Base-by-base conservation (phyloP, 2,797 vertebrate species). In the Ceyx erithaca region DNA sequence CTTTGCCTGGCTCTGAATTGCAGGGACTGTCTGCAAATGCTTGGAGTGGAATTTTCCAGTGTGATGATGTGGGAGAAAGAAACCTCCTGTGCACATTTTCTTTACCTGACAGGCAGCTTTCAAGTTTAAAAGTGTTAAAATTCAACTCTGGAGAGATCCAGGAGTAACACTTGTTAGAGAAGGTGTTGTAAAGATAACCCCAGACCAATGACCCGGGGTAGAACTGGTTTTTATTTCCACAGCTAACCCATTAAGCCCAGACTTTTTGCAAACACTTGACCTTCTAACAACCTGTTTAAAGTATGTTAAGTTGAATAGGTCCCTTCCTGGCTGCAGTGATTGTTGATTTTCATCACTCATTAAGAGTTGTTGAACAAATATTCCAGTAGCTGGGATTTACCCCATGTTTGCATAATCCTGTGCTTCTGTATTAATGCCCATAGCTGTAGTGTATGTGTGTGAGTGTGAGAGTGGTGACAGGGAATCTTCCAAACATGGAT, bases 21-120 rank as follows among this genome's bases (percentile, higher is more conserved):
- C 70, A 84, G 35, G 51, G 59, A 30, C 80, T 1, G 52, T 52
- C 35, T 63, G 31, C 45, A 92, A 57, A 59, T 62, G 40, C 62
- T 87, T 82, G 66, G 81, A 67, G 67, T 51, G 91, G 93, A 92
- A 88, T 82, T 81, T 84, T 89, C 80, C 89, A 87, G 15, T 45
- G 52, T 85, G 57, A 90, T 72, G 48, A 41, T 9, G 8, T 1
- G 5, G 14, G 14, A 20, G 21, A 28, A 15, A 8, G 15, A 80
- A 48, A 57, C 37, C n/a, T 87, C 20, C 21, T 61, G 69, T 89
- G 41, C 57, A 25, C 12, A 9, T 30, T 51, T 51, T 83, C 33
- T 43, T 66, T 87, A 69, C 26, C 35, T 69, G 51, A 51, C 17
- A 25, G 37, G 22, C 58, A 58, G 4, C 62, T 85, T 85, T 69